Base-by-base conservation (phyloP, 2,113 vertebrate species). In the Brienomyrus brachyistius region DNA sequence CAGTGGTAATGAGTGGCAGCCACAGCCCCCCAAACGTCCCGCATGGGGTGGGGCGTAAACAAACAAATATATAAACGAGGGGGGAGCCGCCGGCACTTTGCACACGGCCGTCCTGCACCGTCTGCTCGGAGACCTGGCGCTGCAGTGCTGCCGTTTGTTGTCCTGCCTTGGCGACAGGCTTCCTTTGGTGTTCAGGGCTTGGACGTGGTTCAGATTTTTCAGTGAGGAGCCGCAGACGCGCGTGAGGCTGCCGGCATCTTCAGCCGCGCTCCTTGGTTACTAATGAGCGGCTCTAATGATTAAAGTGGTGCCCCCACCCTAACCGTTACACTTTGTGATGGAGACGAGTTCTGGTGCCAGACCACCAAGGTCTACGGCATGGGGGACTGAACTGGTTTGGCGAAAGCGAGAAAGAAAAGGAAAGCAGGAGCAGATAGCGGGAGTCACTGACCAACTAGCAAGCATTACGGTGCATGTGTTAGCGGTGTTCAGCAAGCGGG, bases 41-140 rank as follows among this genome's bases (percentile, higher is more conserved):
- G 23, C n/a, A 8, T 2, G 2, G n/a, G 45, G 83, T 45, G 48
- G 83, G 85, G 21, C 23, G 19, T 47, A 48, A 48, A 70, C 62
- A 84, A 48, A 84, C 82, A 47, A 87, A 87, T 52, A 54, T 54
- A 87, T 52, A 87, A 87, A 52, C 31, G 54, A 54, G n/a, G 48
- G 31, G 50, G 19, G 3, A 85, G 89, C 51, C 77, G 35, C 19
- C 5, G 31, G 19, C 56, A 45, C 50, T 40, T 90, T 87, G 50
- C 70, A 82, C 31, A 43, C 50, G 90, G 90, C 89, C 90, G 89
- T 91, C 59, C 43, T 91, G 90, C 74, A 86, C 91, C 93, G 91
- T 91, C 92, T 93, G 92, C 91, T 93, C 83, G 45, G 93, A 92
- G 92, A 93, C 52, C 87, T 87, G 90, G 88, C 59, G 51, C 83